Evolutionary conservation across 2,888 invertebrate species (phyloP).

Genomic region (Lithophane semibrunnea): DNA sequence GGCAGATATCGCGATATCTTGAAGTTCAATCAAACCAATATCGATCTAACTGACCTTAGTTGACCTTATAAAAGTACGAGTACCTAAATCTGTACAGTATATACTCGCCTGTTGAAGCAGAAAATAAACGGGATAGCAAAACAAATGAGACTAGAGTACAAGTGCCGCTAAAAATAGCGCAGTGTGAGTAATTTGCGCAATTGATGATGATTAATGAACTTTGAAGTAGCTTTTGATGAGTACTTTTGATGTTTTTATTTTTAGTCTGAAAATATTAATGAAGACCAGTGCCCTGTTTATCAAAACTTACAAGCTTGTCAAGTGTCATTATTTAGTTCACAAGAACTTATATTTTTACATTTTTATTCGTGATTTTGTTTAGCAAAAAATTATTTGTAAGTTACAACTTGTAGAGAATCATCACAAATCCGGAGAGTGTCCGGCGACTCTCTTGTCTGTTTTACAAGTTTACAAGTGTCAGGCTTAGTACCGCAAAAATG

Average conservation of each 20-base stretch:
- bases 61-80: constrained; percentile 11
- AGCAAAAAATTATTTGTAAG: too few species aligned
- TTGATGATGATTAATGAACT: constrained; percentile 52
- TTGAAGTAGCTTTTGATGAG: constrained; percentile 34
- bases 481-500: too few species aligned
- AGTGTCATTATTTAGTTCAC: too few species aligned
- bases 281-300: too few species aligned
- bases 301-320: too few species aligned
- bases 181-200: constrained; percentile 30
- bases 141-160: constrained; percentile 26
- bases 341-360: too few species aligned
- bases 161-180: constrained; percentile 45
- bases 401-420: too few species aligned
- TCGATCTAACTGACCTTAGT: constrained; percentile 13
- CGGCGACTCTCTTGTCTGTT: too few species aligned
- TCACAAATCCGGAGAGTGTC: too few species aligned
- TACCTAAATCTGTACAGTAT: neutral
- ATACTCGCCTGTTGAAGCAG: constrained; percentile 7
- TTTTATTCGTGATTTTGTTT: too few species aligned
- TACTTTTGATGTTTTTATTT: constrained; percentile 22
- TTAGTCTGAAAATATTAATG: constrained; percentile 1
- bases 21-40: constrained; percentile 1
- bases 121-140: constrained; percentile 31
- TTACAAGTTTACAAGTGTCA: too few species aligned
- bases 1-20: neutral